Evolutionary conservation across 23 tunicate species (phyloP).

Genomic region (Corella eumyota): DNA sequence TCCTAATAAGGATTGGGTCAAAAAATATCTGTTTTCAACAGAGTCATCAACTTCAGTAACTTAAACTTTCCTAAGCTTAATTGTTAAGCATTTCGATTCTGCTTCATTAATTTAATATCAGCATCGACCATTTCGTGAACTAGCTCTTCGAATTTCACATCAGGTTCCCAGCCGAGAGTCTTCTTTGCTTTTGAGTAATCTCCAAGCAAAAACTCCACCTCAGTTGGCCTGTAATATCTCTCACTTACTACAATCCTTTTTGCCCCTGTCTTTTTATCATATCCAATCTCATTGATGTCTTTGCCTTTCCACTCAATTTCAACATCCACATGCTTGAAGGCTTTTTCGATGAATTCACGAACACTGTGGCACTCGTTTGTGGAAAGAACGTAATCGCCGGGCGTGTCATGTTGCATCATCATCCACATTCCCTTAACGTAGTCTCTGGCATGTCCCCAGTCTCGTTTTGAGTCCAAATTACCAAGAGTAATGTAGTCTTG

Average conservation of each 20-base stretch:
- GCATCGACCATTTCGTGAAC: slow-evolving; percentile 91
- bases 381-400: slow-evolving; percentile 90
- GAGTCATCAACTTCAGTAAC: too few relatives aligned
- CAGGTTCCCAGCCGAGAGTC: slow-evolving; percentile 80
- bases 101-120: slow-evolving; percentile 73
- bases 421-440: slow-evolving; percentile 96
- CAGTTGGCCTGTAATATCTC: slow-evolving; percentile 87
- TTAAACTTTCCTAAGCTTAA: too few relatives aligned
- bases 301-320: slow-evolving; percentile 61
- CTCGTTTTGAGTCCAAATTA: slow-evolving; percentile 90
- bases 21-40: too few relatives aligned
- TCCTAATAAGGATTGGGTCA: too few relatives aligned
- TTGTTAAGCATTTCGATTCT: slow-evolving; percentile 67
- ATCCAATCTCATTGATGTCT: slow-evolving; percentile 75
- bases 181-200: slow-evolving; percentile 83
- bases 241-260: slow-evolving; percentile 50
- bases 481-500: slow-evolving; percentile 76
- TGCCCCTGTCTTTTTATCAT: slow-evolving; percentile 34
- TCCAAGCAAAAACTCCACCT: slow-evolving; percentile 84
- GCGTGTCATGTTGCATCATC: slow-evolving; percentile 90
- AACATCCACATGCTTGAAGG: slow-evolving; percentile 46
- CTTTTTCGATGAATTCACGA: slow-evolving; percentile 79
- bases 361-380: slow-evolving; percentile 92
- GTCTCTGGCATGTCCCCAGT: slow-evolving; percentile 97
- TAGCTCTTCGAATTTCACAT: slow-evolving; percentile 58